Conservation (phyloP, 2,113 vertebrate genomes). For the Nasalis larvatus region DNA sequence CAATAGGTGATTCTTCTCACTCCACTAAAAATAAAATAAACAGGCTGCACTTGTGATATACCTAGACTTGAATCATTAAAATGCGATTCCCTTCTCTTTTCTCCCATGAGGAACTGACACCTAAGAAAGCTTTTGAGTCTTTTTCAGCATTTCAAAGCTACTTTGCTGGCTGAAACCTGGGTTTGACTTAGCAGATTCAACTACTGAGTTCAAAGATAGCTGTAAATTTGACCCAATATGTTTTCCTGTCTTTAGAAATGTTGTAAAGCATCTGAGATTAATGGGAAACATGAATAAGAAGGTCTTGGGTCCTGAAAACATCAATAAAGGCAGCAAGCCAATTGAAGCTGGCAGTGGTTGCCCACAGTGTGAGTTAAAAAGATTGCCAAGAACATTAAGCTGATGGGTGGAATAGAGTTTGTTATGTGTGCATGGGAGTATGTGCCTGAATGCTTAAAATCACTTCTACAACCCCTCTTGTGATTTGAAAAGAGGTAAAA, state of each 20-base stretch:
- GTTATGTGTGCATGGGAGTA: background rate
- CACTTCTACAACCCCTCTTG: background rate
- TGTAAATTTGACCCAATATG: constrained; percentile 54
- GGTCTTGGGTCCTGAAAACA: constrained; percentile 4
- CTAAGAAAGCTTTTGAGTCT: constrained; percentile 57
- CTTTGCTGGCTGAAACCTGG: constrained; percentile 50
- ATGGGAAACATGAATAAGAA: constrained; percentile 52
- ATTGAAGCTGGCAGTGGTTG: constrained; percentile 11
- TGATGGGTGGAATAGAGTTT: background rate
- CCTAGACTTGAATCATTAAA: constrained; percentile 7
- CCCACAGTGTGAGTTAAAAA: background rate
- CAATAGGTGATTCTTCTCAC: background rate
- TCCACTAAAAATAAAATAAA: constrained; percentile 1
- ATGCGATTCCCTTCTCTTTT: background rate
- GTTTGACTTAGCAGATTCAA: constrained; percentile 46
- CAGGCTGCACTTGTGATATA: background rate
- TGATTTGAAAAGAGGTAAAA: background rate
- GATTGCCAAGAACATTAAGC: background rate
- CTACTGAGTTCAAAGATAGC: constrained; percentile 56
- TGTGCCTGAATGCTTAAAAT: background rate
- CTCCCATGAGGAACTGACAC: background rate
- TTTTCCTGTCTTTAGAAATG: constrained; percentile 55
- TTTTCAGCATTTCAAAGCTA: constrained; percentile 59
- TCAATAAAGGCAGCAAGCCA: constrained; percentile 32
- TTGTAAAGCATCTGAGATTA: constrained; percentile 55